Percentiles rank a stretch among this genome's conserved stretches.
These are phyloP conservation scores for Sceloporus tristichus DNA, from an alignment of 2,113 vertebrate genomes.

Conservation along the genomic window DNA sequence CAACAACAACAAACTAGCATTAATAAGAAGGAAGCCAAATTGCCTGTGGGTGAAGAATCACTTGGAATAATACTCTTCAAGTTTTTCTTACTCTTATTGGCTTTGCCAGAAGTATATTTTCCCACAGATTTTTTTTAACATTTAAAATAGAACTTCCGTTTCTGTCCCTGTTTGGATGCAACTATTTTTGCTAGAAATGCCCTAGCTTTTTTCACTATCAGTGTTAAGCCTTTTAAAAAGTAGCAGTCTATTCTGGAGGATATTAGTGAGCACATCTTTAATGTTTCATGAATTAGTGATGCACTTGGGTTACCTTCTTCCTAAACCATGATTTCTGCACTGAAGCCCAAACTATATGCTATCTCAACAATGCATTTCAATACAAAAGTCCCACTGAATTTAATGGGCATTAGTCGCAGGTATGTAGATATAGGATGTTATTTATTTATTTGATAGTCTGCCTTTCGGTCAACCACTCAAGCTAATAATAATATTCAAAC, in stretches of 20 bases:
- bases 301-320: constrained; percentile 38
- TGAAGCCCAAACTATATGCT: neutral
- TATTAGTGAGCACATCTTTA: neutral
- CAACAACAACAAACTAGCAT: constrained; percentile 29
- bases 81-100: constrained; percentile 53
- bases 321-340: neutral
- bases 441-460: no score
- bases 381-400: neutral
- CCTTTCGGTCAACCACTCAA: no score
- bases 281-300: constrained; percentile 53
- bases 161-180: neutral
- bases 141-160: neutral
- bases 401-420: neutral
- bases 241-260: constrained; percentile 6
- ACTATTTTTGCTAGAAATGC: neutral
- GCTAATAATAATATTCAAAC: no score
- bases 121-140: constrained; percentile 1
- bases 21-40: constrained; percentile 50
- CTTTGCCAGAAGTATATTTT: constrained; percentile 14
- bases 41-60: constrained; percentile 23
- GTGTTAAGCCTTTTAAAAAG: neutral
- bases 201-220: neutral
- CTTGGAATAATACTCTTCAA: constrained; percentile 53
- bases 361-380: neutral
- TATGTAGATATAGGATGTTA: neutral